Conservation (phyloP, 2,888 invertebrate species). For the Uropetala carovei region DNA sequence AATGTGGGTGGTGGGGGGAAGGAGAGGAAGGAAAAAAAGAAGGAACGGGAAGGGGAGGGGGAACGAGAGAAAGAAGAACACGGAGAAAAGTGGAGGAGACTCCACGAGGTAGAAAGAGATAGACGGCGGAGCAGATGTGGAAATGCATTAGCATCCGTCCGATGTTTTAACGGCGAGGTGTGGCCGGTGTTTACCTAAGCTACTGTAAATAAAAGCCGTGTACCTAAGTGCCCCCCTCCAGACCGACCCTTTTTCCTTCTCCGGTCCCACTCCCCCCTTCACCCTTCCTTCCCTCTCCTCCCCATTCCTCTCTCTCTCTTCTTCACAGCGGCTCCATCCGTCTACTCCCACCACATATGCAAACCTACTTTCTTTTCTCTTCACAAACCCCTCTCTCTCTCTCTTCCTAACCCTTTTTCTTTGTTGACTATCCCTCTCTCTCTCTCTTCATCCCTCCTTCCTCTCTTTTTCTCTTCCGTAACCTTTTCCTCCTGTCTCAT, state of each 20-base stretch:
- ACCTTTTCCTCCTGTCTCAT: constrained; percentile 64
- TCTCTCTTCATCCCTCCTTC: constrained; percentile 69
- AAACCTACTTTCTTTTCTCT: constrained; percentile 65
- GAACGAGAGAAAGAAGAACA: constrained; percentile 69
- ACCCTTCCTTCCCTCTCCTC: constrained; percentile 62
- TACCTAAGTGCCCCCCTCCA: constrained; percentile 68
- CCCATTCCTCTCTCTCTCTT: constrained; percentile 70
- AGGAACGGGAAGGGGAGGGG: constrained; percentile 72
- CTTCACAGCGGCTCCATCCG: constrained; percentile 74
- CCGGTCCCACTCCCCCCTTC: constrained; percentile 21
- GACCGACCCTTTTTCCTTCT: constrained; percentile 55
- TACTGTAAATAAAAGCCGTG: constrained; percentile 63
- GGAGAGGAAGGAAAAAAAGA: constrained; percentile 72
- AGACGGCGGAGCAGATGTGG: constrained; percentile 70
- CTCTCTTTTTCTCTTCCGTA: constrained; percentile 66
- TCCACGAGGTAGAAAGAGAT: constrained; percentile 13
- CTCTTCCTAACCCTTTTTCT: constrained; percentile 69
- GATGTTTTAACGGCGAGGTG: constrained; percentile 73
- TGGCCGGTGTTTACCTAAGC: constrained; percentile 72
- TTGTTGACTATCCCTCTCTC: constrained; percentile 72
- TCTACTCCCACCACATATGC: constrained; percentile 72
- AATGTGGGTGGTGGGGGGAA: constrained; percentile 65
- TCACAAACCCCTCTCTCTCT: constrained; percentile 54
- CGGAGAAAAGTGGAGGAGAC: constrained; percentile 19
- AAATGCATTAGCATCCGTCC: constrained; percentile 68